Percentiles rank a stretch among this genome's conserved stretches.
These are phyloP conservation scores for Petrosia ficiformis DNA, from an alignment of 37 sponge, comb jelly and placozoan genomes.

Conservation along the genomic window DNA sequence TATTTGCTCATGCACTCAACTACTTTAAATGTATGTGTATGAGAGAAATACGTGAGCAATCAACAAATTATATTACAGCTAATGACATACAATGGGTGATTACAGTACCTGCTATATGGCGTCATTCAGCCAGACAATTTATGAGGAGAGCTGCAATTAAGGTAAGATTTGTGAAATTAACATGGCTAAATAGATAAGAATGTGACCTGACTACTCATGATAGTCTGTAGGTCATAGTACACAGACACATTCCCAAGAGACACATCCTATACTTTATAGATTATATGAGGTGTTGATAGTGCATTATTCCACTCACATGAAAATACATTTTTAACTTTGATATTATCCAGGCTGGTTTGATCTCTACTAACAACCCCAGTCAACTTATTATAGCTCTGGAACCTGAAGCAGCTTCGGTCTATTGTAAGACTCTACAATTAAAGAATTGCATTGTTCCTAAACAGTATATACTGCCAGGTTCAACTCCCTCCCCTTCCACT, in stretches of 20 bases:
- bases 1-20: conserved; percentile 67
- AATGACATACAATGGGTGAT: conserved; percentile 77
- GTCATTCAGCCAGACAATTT: conserved; percentile 74
- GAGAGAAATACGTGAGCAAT: conserved; percentile 42
- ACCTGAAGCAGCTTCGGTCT: conserved; percentile 79
- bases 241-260: not conserved
- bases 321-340: too few relatives aligned
- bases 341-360: conserved; percentile 75
- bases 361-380: conserved; percentile 32
- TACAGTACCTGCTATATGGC: conserved; percentile 85
- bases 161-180: conserved; percentile 30
- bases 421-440: conserved; percentile 43
- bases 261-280: too few relatives aligned
- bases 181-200: too few relatives aligned
- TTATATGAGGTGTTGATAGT: too few relatives aligned
- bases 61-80: conserved; percentile 7
- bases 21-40: conserved; percentile 57
- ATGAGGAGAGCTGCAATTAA: conserved; percentile 72
- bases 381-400: conserved; percentile 71
- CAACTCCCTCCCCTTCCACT: conserved; percentile 33
- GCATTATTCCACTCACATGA: too few relatives aligned
- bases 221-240: too few relatives aligned
- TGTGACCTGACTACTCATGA: too few relatives aligned
- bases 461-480: too few relatives aligned
- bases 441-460: conserved; percentile 27